Conservation (phyloP, 2,113 vertebrate species). For the Cephalopholis sonnerati region DNA sequence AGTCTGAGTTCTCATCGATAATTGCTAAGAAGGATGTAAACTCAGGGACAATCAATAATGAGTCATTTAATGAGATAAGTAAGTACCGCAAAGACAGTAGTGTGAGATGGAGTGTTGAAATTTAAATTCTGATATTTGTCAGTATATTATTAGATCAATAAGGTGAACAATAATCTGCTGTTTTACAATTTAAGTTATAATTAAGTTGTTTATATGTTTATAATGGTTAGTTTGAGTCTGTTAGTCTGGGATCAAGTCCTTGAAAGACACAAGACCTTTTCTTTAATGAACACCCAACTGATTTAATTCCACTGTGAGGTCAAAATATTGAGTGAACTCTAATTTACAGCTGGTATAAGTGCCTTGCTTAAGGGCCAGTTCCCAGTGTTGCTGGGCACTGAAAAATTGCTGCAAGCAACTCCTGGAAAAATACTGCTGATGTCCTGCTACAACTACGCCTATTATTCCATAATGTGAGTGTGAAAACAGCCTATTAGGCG, state of each 20-base stretch:
- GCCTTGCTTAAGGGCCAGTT: conserved; percentile 21
- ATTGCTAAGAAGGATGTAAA: conserved; percentile 56
- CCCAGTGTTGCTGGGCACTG: conserved; percentile 9
- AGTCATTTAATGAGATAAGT: conserved; percentile 54
- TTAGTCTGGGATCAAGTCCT: neutral
- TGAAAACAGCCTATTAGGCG: conserved; percentile 67
- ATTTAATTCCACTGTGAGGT: conserved; percentile 4
- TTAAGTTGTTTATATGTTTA: neutral
- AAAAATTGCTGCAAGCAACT: conserved; percentile 29
- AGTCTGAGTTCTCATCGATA: conserved; percentile 49
- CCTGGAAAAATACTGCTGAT: conserved; percentile 59
- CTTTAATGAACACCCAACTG: neutral
- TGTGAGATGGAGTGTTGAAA: neutral
- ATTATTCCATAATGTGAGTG: conserved; percentile 63
- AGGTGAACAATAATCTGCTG: neutral
- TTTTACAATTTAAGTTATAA: neutral
- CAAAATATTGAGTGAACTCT: conserved; percentile 13
- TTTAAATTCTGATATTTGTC: neutral
- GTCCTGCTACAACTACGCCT: conserved; percentile 50
- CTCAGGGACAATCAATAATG: conserved; percentile 42
- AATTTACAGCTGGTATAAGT: conserved; percentile 21
- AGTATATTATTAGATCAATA: neutral
- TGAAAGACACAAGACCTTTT: conserved; percentile 9
- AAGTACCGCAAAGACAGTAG: conserved; percentile 5
- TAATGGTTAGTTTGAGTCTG: neutral